phyloP scores from a whole-genome alignment of 2,113 vertebrate genomes.

The Catharus fuscescens region DNA sequence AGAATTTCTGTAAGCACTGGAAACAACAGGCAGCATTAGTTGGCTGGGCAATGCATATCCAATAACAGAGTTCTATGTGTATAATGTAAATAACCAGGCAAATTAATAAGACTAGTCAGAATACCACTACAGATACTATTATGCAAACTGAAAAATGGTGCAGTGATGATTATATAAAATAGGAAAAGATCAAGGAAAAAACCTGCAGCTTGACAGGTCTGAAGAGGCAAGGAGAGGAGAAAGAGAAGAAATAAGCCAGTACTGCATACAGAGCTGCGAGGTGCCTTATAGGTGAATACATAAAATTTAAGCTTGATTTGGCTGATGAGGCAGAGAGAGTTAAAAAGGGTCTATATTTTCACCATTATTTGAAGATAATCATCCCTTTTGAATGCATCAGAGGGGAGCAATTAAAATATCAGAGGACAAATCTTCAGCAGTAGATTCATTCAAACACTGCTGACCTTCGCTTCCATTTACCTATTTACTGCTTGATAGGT shows the following conservation, averaged over 20 bases:
- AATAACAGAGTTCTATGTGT: not conserved
- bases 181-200: not conserved
- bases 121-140: not conserved
- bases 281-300: not conserved
- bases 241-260: not conserved
- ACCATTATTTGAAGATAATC: not conserved
- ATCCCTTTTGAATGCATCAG: not conserved
- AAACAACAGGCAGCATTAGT: not conserved
- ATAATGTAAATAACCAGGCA: not conserved
- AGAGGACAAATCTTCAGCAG: not conserved
- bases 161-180: not conserved
- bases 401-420: constrained; percentile 8
- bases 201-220: not conserved
- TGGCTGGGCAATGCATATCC: not conserved
- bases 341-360: not conserved
- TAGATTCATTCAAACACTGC: not conserved
- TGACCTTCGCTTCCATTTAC: not conserved
- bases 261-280: not conserved
- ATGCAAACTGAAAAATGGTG: not conserved
- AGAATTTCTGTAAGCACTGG: not conserved
- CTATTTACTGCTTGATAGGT: not conserved
- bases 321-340: not conserved
- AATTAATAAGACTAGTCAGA: not conserved
- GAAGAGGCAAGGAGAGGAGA: not conserved
- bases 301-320: not conserved